Evolutionary conservation across 2,888 invertebrate species (phyloP).

Genomic region (Aphodius granarius): DNA sequence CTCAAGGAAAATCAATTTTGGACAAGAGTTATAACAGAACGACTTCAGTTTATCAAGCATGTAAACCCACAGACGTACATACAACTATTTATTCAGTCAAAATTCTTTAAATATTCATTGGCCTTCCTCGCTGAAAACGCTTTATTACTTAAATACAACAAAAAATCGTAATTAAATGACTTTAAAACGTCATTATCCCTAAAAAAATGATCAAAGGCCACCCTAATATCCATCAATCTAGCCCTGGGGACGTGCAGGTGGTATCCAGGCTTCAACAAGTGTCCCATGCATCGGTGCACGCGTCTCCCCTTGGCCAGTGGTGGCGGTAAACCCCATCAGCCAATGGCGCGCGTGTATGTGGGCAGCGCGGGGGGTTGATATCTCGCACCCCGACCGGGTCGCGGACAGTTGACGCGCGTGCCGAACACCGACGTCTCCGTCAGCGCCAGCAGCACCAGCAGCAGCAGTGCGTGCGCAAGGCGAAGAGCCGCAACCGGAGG

Average conservation of each 20-base stretch:
- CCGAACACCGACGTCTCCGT: conserved; percentile 35
- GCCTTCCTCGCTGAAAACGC: neutral
- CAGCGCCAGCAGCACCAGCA: neutral
- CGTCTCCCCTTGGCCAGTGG: conserved; percentile 15
- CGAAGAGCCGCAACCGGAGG: neutral
- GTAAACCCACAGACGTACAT: neutral
- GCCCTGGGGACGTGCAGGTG: no score
- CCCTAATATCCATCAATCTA: conserved; percentile 10
- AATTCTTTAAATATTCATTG: neutral
- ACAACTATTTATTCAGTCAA: neutral
- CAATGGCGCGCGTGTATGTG: conserved; percentile 44
- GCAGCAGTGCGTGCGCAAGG: conserved; percentile 45
- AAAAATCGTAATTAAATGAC: no score
- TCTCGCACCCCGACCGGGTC: conserved; percentile 43
- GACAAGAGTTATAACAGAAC: neutral
- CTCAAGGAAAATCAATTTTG: neutral
- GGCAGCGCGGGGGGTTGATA: conserved; percentile 47
- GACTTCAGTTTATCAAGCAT: neutral
- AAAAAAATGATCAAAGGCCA: neutral
- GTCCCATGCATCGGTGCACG: conserved; percentile 9
- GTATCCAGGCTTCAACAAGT: neutral
- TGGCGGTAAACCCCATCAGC: conserved; percentile 34
- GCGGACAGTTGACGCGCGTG: conserved; percentile 46
- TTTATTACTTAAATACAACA: neutral
- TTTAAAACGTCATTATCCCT: no score